phyloP scores from a whole-genome alignment of 2,888 invertebrate species.

The Liodrosophila aerea region DNA sequence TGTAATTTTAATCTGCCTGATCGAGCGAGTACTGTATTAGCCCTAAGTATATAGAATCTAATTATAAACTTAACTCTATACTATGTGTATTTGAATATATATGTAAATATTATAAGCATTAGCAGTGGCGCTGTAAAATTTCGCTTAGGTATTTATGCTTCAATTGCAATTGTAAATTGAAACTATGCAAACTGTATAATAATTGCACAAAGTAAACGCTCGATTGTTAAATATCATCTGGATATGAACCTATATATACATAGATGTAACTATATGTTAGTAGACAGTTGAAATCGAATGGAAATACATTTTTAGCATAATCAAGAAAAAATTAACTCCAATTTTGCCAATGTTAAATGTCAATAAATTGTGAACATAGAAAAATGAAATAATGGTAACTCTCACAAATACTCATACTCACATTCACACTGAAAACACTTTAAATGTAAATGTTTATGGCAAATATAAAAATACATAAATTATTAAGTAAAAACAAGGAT shows the following conservation, averaged over 20 bases:
- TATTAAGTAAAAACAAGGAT: constrained; percentile 41
- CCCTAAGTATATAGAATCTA: too few species aligned
- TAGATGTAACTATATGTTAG: constrained; percentile 15
- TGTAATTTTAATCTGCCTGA: too few species aligned
- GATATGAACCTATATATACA: constrained; percentile 20
- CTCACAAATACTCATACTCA: constrained; percentile 1
- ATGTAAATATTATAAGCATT: constrained; percentile 24
- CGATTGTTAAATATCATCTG: constrained; percentile 3
- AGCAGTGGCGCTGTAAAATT: constrained; percentile 23
- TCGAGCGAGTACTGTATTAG: too few species aligned
- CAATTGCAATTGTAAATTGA: constrained; percentile 34
- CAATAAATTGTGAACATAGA: constrained; percentile 48
- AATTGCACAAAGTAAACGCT: neutral
- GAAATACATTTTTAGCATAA: neutral
- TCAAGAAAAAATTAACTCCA: constrained; percentile 36
- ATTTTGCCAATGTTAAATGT: constrained; percentile 69
- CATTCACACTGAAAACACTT: constrained; percentile 14
- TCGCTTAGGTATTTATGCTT: constrained; percentile 21
- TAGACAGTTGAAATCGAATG: constrained; percentile 30
- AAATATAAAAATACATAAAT: constrained; percentile 20
- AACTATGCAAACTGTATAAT: constrained; percentile 28
- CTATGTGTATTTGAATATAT: neutral
- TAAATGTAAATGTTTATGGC: constrained; percentile 39
- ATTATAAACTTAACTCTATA: neutral
- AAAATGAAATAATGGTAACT: constrained; percentile 9